Evolutionary conservation across 2,888 invertebrate species (phyloP).

Genomic region (Acheta domesticus): DNA sequence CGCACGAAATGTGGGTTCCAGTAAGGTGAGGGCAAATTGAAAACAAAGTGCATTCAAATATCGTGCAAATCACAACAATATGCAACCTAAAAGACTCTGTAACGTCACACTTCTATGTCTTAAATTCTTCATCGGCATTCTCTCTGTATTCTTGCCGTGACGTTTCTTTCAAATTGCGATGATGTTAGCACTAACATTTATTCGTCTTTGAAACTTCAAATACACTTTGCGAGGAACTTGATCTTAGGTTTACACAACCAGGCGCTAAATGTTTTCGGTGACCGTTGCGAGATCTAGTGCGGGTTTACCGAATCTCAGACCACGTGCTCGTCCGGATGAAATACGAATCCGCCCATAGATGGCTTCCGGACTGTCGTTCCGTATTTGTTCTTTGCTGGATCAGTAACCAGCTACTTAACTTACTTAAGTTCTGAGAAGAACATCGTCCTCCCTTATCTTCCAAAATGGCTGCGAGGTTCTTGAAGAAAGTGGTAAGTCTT

Average conservation of each 20-base stretch:
- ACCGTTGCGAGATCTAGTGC: not conserved
- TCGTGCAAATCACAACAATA: too few relatives aligned
- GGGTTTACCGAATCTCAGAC: not conserved
- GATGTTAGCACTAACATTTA: not conserved
- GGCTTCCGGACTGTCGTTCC: not conserved
- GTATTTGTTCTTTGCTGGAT: not conserved
- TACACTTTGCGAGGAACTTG: not conserved
- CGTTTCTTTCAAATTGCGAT: too few relatives aligned
- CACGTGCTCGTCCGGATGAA: not conserved
- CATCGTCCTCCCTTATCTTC: slow-evolving; percentile 25
- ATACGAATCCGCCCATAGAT: not conserved
- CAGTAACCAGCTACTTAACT: not conserved
- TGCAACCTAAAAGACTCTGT: too few relatives aligned
- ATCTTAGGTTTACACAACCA: not conserved
- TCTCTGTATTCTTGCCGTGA: too few relatives aligned
- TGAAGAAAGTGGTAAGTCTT: slow-evolving; percentile 37
- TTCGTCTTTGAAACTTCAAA: not conserved
- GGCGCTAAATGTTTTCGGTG: not conserved
- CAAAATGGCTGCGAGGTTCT: slow-evolving; percentile 38
- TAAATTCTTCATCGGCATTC: too few relatives aligned
- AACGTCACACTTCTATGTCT: too few relatives aligned
- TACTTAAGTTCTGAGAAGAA: not conserved
- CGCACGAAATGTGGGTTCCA: too few relatives aligned
- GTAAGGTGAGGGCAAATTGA: too few relatives aligned
- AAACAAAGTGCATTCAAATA: too few relatives aligned